A percentile compares a stretch with the other conserved stretches of the same genome.
These are phyloP conservation scores for Trypoxylon attenuatum DNA, from an alignment of 2,888 invertebrate genomes.

Conservation along the genomic window DNA sequence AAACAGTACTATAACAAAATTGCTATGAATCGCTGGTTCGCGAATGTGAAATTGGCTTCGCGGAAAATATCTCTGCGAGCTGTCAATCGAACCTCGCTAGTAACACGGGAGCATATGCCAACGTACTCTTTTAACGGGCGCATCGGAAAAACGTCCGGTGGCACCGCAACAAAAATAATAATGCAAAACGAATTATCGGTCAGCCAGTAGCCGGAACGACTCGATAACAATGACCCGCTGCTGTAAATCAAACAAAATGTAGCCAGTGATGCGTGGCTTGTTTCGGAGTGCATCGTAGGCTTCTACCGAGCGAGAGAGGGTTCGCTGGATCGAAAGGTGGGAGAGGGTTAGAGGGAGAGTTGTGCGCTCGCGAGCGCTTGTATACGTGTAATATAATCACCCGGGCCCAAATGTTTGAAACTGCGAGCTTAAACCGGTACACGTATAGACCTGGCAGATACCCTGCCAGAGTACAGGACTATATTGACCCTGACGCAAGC, in stretches of 20 bases:
- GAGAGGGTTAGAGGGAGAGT: no score
- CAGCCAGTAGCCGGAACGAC: constrained; percentile 10
- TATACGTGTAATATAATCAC: constrained; percentile 35
- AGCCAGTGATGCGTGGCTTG: not conserved
- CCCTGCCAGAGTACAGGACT: constrained; percentile 1
- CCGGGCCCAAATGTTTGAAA: constrained; percentile 32
- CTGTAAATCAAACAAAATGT: constrained; percentile 35
- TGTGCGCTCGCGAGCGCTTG: not conserved
- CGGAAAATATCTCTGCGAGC: no score
- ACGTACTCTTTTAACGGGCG: not conserved
- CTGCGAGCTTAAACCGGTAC: constrained; percentile 34
- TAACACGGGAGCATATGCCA: not conserved
- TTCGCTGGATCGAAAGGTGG: no score
- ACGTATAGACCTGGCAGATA: constrained; percentile 22
- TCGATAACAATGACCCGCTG: constrained; percentile 33
- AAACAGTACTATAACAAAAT: not conserved
- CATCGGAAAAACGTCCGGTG: constrained; percentile 1
- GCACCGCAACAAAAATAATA: not conserved
- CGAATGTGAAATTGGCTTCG: no score
- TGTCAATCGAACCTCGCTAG: no score
- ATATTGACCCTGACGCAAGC: constrained; percentile 42
- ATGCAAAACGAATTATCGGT: constrained; percentile 20
- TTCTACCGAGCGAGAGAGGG: no score
- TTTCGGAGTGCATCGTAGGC: constrained; percentile 13
- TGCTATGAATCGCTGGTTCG: not conserved